Base-by-base conservation (phyloP, 2,888 invertebrate genomes). In the Drosophila phalerata region DNA sequence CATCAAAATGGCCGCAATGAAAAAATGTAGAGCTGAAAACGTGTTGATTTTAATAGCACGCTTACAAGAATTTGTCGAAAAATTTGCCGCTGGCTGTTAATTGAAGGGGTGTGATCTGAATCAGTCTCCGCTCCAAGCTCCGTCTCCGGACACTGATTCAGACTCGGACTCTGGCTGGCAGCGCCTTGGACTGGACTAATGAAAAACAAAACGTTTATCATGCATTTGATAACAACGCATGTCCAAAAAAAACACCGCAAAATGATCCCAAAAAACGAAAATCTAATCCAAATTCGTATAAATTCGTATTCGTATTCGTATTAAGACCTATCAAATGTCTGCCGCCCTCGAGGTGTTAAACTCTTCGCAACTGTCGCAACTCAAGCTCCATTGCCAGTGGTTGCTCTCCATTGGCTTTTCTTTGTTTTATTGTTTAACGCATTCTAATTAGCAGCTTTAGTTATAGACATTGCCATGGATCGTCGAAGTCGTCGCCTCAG, bases 201-300 rank as follows among this genome's bases (percentile, higher is more conserved):
- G 79, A 77, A 88, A 85, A 88, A 86, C 88, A 88, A 88, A 88
- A 85, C 85, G 87, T 86, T 86, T 86, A 86, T 88, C 88, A 86
- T 85, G 76, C 79, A 81, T 22, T 22, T 82, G 88, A 86, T 84
- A 85, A 85, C 85, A 81, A 78, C 81, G 75, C 70, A 78, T 71
- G 72, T 63, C 58, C 37, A 58, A 52, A 63, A 57, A 15, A 15
- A 30, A 5, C 32, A 11, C 15, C 37, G 57, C 25, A 30, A 30
- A 38, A 9, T 30, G 63, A 28, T 8, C 2, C 25, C 22, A 11
- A n/a, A 45, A 52, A 8, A 10, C n/a, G 42, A 55, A 51, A 71
- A 30, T 30, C 9, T 28, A 43, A 51, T 68, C 38, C 11, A 25
- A 53, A 38, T 48, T 61, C 56, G 52, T 56, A 34, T 28, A 22